These are phyloP conservation scores for Neoarius graeffei DNA, from an alignment of 2,113 vertebrate genomes.

Conservation along the genomic window DNA sequence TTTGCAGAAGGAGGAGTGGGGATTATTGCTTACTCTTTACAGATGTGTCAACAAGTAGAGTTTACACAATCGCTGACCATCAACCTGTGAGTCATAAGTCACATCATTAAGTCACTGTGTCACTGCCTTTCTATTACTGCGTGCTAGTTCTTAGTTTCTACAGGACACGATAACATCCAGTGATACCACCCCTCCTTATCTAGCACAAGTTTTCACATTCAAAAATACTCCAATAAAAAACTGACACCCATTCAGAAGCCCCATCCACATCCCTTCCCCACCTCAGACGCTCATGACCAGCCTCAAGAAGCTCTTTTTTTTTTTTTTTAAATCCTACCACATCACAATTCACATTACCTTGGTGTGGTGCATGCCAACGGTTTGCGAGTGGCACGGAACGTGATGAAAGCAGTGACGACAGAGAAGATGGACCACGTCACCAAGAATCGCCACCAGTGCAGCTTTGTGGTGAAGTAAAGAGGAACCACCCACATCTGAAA, in stretches of 20 bases:
- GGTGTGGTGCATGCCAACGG: slow-evolving; percentile 92
- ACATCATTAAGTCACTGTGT: neutral
- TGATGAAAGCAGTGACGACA: slow-evolving; percentile 89
- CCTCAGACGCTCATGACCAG: neutral
- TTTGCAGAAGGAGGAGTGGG: neutral
- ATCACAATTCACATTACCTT: slow-evolving; percentile 71
- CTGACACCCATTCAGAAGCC: neutral
- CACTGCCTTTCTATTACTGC: neutral
- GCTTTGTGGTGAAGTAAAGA: slow-evolving; percentile 97
- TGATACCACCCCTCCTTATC: no score
- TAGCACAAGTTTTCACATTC: no score
- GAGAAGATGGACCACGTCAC: slow-evolving; percentile 93
- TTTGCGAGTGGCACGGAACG: slow-evolving; percentile 92
- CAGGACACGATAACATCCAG: no score
- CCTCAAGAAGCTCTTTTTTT: neutral
- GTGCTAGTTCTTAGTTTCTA: neutral
- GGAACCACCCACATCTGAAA: slow-evolving; percentile 99
- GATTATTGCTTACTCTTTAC: neutral
- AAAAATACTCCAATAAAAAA: no score
- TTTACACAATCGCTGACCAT: neutral
- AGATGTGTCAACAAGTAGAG: neutral
- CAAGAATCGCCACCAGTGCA: slow-evolving; percentile 97
- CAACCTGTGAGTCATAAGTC: neutral
- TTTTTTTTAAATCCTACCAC: no score
- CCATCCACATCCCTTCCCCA: neutral